These are phyloP conservation scores for Mormoops blainvillei DNA, from an alignment of 2,113 vertebrate genomes.

Conservation along the genomic window DNA sequence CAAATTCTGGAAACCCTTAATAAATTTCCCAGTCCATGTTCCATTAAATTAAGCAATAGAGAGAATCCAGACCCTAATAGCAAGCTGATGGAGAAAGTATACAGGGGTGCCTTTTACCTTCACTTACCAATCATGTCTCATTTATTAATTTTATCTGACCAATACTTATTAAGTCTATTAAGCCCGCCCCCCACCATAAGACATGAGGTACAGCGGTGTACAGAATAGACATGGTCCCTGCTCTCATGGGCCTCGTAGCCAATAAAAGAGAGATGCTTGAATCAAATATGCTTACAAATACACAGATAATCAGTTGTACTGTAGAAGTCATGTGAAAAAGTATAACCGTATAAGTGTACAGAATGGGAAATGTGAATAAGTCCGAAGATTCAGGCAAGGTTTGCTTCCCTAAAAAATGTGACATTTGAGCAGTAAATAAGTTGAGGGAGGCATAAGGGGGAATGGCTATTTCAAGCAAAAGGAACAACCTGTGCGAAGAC, in stretches of 20 bases:
- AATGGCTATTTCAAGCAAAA: not conserved
- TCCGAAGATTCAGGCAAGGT: not conserved
- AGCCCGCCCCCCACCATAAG: not conserved
- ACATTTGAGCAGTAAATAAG: not conserved
- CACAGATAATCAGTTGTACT: not conserved
- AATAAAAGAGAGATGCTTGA: not conserved
- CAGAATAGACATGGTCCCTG: not conserved
- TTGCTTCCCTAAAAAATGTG: not conserved
- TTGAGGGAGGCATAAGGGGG: not conserved
- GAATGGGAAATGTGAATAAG: not conserved
- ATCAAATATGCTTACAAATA: not conserved
- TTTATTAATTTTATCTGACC: not conserved
- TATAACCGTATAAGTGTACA: not conserved
- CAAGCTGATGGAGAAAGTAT: not conserved
- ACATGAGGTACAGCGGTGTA: not conserved
- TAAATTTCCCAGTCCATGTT: not conserved
- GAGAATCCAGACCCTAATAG: not conserved
- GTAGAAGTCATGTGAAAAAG: not conserved
- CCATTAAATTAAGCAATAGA: not conserved
- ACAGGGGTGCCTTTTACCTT: not conserved
- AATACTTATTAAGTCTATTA: not conserved
- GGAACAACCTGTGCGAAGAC: not conserved
- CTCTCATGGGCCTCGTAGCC: not conserved
- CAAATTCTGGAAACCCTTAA: constrained; percentile 8
- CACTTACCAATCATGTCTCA: not conserved